Base-by-base conservation (phyloP, 2,888 invertebrate genomes). In the Meiosimyza decipiens region DNA sequence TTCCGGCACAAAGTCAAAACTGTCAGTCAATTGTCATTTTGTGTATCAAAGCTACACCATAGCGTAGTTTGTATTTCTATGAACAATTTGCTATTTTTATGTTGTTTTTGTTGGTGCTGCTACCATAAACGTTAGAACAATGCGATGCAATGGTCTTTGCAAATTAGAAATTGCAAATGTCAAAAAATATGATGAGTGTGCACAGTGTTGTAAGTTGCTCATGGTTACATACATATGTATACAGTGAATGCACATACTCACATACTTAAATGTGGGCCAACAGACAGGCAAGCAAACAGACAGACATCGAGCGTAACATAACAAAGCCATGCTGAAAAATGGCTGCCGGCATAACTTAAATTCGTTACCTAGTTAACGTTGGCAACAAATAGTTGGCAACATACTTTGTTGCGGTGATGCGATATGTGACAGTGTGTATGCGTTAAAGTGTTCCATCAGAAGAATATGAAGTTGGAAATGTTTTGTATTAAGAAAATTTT, bases 331-430 rank as follows among this genome's bases (percentile, higher is more conserved):
- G 22, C 28, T 57, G n/a, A 33, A 47, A 63, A n/a, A 49, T 63
- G 50, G 49, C 63, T 47, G 49, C 49, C 63, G 50, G 55, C 55
- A 55, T 55, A 40, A 40, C 40, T 40, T 40, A 67, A 55, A 67
- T 67, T 67, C 40, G 55, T 67, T 67, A 55, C 67, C 54, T 57
- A 57, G 57, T 68, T 57, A 57, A 59, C 22, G 59, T 55, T 57
- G 40, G 57, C 57, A 40, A 40, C 40, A 68, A 68, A 68, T 57
- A 68, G 67, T 57, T 68, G 67, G 57, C 67, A 68, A 68, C 67
- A 49, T 57, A 12, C n/a, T 67, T 57, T 28, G 57, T 57, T 67
- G 67, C 13, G 54, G 71, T 49, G 54, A 49, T 52, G 62, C 49
- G 47, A 51, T 18, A 28, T 54, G 7, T 54, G 18, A n/a, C 54